These are phyloP conservation scores for Ellobium chinense DNA, from an alignment of 2,888 invertebrate genomes.

Conservation along the genomic window DNA sequence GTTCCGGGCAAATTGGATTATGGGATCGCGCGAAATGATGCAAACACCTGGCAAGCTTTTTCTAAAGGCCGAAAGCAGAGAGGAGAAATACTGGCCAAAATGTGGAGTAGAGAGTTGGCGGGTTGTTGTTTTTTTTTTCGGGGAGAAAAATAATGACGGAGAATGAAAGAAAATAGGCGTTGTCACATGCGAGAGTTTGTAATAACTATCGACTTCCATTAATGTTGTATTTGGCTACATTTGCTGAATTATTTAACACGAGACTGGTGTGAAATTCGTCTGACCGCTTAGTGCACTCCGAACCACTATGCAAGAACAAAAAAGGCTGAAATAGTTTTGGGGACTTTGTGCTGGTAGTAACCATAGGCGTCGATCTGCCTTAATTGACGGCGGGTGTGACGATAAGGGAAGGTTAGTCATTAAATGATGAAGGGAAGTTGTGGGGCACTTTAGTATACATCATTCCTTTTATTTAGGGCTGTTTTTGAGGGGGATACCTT, in stretches of 20 bases:
- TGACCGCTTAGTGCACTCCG: not conserved
- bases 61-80: not conserved
- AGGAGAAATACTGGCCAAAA: not conserved
- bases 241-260: not conserved
- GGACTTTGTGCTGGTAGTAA: too few species aligned
- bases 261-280: not conserved
- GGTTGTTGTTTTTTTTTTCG: too few species aligned
- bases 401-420: too few species aligned
- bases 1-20: slow-evolving; percentile 41
- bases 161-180: not conserved
- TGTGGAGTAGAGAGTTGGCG: not conserved
- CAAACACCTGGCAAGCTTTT: slow-evolving; percentile 39
- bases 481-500: too few species aligned
- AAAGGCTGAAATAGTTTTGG: too few species aligned
- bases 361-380: too few species aligned
- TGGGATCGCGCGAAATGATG: slow-evolving; percentile 36
- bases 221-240: not conserved
- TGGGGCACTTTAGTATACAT: too few species aligned
- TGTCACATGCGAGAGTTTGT: not conserved
- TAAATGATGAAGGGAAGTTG: too few species aligned
- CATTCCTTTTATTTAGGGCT: too few species aligned
- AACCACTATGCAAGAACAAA: too few species aligned
- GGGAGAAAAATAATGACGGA: not conserved
- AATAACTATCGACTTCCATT: not conserved
- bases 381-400: too few species aligned